Evolutionary conservation across 2,888 invertebrate genomes (phyloP), one percentile per base, ranked within the genome.

Genomic region (Sthenelais limicola): DNA sequence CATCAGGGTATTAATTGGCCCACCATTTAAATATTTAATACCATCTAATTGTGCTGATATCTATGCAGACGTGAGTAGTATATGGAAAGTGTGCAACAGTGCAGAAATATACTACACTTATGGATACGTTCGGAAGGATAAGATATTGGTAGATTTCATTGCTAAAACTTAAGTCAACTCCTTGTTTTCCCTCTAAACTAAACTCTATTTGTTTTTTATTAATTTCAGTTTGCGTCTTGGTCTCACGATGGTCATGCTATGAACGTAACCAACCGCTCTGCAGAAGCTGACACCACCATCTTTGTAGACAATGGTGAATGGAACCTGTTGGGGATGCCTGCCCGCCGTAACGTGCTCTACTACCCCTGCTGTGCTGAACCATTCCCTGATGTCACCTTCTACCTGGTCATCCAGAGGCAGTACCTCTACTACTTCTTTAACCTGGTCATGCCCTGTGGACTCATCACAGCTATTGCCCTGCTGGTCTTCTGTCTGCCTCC

Each of bases 381-480:
- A 7, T 74, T 56, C 66, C 71, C 72, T 3, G 71, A 71, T 26
- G 68, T 74, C 35, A 71, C 69, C n/a, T 74, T 69, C 62, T 68
- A 54, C 47, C 33, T 71, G 30, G 62, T 72, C 7, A 52, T 74
- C 21, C 49, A 58, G 28, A 30, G 75, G 15, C 54, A 68, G 21
- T 62, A 71, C 38, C 33, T 74, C 33, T 74, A 68, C 62, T 74
- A 74, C 51, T 43, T 74, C 58, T 68, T 72, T 51, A 74, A 74
- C 68, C 68, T 74, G 28, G 51, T 72, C 1, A 35, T 74, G 71
- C 74, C 74, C 4, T 74, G 74, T 35, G 58, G 71, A 38, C 24
- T 74, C 28, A 48, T 74, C 49, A 68, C 58, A 0, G 68, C 71
- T 62, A 68, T 66, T 26, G 51, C 66, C 9, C 54, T 56, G 28